Percentiles rank a stretch among this genome's conserved stretches.
Evolutionary conservation across 2,113 vertebrate genomes (phyloP).

Genomic region (rabbit (Oryctolagus cuniculus)): mOryCun1.1 NC_091436.1:131573001-131573500

Average conservation of each 20-base stretch:
- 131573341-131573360: background rate
- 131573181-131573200: background rate
- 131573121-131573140: background rate
- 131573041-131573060: background rate
- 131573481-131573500: background rate
- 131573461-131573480: background rate
- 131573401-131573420: background rate
- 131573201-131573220: background rate
- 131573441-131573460: background rate
- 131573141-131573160: background rate
- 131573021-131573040: constrained; percentile 14
- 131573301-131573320: background rate
- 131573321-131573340: background rate
- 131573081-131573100: background rate
- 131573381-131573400: background rate
- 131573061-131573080: background rate
- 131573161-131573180: background rate
- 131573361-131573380: background rate
- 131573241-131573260: background rate
- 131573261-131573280: background rate
- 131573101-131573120: background rate
- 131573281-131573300: background rate
- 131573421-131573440: background rate
- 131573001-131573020: background rate
- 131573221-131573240: background rate